These are phyloP conservation scores for Polia nebulosa DNA, from an alignment of 2,888 invertebrate species.

Conservation along the genomic window DNA sequence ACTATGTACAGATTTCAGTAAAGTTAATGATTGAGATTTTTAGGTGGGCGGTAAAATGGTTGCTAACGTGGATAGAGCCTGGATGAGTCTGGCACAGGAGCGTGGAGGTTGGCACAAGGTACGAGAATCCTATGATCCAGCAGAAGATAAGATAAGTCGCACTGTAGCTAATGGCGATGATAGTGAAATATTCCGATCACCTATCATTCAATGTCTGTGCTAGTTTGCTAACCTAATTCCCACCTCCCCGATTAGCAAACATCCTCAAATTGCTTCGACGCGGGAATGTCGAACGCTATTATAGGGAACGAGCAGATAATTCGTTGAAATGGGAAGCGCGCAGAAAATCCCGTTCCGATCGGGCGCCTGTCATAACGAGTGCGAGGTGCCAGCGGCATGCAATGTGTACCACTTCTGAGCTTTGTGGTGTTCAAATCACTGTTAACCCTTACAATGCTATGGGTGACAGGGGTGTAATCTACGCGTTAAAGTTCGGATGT, in stretches of 20 bases:
- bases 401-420: conserved; percentile 34
- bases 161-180: too few species aligned
- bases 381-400: conserved; percentile 39
- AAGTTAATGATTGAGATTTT: too few species aligned
- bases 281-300: conserved; percentile 13
- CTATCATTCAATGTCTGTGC: background rate
- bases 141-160: too few species aligned
- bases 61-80: background rate
- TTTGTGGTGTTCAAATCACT: conserved; percentile 32
- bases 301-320: conserved; percentile 16
- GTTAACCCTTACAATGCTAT: background rate
- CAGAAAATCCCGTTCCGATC: conserved; percentile 5
- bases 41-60: too few species aligned
- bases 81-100: too few species aligned
- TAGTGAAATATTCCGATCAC: background rate
- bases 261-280: conserved; percentile 11
- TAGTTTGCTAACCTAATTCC: background rate
- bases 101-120: too few species aligned
- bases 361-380: conserved; percentile 31
- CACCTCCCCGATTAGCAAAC: background rate
- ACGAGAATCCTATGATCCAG: too few species aligned
- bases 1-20: too few species aligned
- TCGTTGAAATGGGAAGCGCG: conserved; percentile 41
- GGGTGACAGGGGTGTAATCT: conserved; percentile 7
- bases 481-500: background rate